These are phyloP conservation scores for Lasioglossum oenotherae DNA, from an alignment of 2,888 invertebrate genomes.

Conservation along the genomic window DNA sequence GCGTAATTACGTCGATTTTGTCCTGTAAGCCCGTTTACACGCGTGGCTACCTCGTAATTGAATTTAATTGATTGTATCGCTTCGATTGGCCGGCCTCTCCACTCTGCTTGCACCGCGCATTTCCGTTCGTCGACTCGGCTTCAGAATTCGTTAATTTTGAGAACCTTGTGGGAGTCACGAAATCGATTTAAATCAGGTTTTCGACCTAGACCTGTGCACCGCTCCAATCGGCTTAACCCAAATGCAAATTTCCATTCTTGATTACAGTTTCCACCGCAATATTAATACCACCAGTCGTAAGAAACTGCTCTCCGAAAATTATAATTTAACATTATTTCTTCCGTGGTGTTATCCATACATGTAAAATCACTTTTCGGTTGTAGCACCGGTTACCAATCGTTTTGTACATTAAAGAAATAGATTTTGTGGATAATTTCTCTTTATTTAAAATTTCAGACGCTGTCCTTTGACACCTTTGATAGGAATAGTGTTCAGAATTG, in stretches of 20 bases:
- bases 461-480: no score
- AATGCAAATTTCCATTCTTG: background rate
- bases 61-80: constrained; percentile 66
- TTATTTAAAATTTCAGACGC: no score
- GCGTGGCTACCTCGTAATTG: constrained; percentile 58
- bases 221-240: background rate
- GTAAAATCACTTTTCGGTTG: no score
- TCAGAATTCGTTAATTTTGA: constrained; percentile 7
- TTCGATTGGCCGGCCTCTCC: constrained; percentile 3
- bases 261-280: background rate
- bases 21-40: constrained; percentile 52
- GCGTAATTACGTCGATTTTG: constrained; percentile 60
- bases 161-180: background rate
- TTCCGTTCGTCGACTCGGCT: constrained; percentile 9
- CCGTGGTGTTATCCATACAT: background rate
- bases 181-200: background rate
- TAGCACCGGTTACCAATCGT: no score
- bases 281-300: background rate
- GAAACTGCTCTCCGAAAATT: background rate
- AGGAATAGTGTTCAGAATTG: no score
- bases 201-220: background rate
- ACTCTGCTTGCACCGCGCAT: background rate
- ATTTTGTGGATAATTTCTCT: no score
- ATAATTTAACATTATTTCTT: background rate
- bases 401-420: no score